Conservation (phyloP, 2,888 invertebrate genomes). For the Scaptomyza cyrtandrae region DNA sequence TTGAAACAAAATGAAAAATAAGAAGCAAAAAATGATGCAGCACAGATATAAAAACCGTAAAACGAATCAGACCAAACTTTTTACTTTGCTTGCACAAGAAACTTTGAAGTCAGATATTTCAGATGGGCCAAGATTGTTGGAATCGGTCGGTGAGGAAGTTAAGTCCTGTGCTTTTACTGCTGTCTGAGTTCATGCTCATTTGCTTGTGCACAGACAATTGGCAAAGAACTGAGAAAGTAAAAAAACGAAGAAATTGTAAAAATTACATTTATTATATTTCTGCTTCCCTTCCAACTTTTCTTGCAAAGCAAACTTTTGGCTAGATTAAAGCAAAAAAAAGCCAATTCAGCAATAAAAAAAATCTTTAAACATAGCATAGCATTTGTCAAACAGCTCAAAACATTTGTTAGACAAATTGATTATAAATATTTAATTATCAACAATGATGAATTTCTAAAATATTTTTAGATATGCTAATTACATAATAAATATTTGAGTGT, state of each 20-base stretch:
- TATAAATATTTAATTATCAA: slow-evolving; percentile 59
- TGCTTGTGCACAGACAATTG: slow-evolving; percentile 63
- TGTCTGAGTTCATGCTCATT: slow-evolving; percentile 56
- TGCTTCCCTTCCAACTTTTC: slow-evolving; percentile 43
- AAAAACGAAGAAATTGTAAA: slow-evolving; percentile 38
- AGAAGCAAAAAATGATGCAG: not conserved
- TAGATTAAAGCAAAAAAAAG: slow-evolving; percentile 34
- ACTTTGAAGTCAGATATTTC: slow-evolving; percentile 54
- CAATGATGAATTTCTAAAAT: slow-evolving; percentile 35
- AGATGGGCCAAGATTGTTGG: slow-evolving; percentile 31
- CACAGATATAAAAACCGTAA: slow-evolving; percentile 7
- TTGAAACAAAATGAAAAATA: not conserved
- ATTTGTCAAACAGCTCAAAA: slow-evolving; percentile 26
- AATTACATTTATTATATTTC: slow-evolving; percentile 72
- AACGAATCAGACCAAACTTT: slow-evolving; percentile 53
- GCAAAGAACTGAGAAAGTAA: slow-evolving; percentile 30
- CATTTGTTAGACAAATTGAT: slow-evolving; percentile 23
- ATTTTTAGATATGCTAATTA: slow-evolving; percentile 37
- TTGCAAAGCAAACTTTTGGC: slow-evolving; percentile 9
- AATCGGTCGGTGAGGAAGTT: not conserved
- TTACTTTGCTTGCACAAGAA: slow-evolving; percentile 56
- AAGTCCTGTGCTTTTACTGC: slow-evolving; percentile 6
- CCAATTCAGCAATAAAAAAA: slow-evolving; percentile 10
- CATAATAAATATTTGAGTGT: slow-evolving; percentile 41
- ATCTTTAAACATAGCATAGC: slow-evolving; percentile 24